A percentile compares a stretch with the other conserved stretches of the same genome.
Evolutionary conservation across 2,797 vertebrate species (phyloP).

Genomic region (Aythya fuligula): DNA sequence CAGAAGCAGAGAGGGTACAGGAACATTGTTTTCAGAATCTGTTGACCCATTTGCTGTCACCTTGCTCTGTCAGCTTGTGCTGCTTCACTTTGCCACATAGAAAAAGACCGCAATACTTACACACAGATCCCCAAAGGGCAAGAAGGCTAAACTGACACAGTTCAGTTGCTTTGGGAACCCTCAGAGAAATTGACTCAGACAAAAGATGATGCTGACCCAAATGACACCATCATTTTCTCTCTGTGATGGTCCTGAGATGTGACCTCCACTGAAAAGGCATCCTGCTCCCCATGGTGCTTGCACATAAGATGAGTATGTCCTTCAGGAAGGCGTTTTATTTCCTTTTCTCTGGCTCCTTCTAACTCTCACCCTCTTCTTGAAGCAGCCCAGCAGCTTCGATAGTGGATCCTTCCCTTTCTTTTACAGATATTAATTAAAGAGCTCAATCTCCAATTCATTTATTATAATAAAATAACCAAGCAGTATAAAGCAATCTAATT

Average conservation of each 20-base stretch:
- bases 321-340: background rate
- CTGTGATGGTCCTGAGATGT: background rate
- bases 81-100: background rate
- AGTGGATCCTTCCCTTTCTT: conserved; percentile 25
- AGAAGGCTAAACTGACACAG: background rate
- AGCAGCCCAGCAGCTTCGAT: conserved; percentile 22
- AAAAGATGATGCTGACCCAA: background rate
- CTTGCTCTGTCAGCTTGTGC: background rate
- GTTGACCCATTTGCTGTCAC: background rate
- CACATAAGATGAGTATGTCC: background rate
- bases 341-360: conserved; percentile 2
- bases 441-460: conserved; percentile 38
- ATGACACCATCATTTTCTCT: background rate
- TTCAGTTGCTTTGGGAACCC: background rate
- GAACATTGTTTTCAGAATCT: background rate
- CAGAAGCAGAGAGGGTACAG: background rate
- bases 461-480: conserved; percentile 37
- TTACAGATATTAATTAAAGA: conserved; percentile 55
- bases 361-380: conserved; percentile 12
- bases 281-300: background rate
- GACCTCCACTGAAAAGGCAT: background rate
- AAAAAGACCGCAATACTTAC: background rate
- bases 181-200: background rate
- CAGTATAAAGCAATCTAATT: conserved; percentile 37
- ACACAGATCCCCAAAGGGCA: background rate